These are phyloP conservation scores for Silurus meridionalis DNA, from an alignment of 2,113 vertebrate species.

Conservation along the genomic window DNA sequence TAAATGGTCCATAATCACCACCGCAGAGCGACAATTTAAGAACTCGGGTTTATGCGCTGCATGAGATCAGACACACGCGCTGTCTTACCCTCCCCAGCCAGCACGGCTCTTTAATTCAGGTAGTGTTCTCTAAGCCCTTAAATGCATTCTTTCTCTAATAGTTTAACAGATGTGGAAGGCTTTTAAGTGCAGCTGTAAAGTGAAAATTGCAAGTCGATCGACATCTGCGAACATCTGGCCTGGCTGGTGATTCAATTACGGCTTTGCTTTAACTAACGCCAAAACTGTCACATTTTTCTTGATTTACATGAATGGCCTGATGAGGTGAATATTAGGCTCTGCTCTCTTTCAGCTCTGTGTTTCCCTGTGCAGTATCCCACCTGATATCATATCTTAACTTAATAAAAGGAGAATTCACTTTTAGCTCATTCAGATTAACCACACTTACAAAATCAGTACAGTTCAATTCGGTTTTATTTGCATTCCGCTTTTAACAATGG, in stretches of 20 bases:
- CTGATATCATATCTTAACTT: background rate
- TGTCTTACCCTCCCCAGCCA: conserved; percentile 6
- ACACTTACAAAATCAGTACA: no score
- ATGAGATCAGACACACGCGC: background rate
- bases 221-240: conserved; percentile 55
- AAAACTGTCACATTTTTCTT: conserved; percentile 42
- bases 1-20: conserved; percentile 44
- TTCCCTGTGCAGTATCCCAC: background rate
- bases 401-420: background rate
- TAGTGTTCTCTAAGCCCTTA: background rate
- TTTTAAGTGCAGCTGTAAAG: conserved; percentile 49
- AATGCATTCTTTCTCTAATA: conserved; percentile 16
- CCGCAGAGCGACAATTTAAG: conserved; percentile 35
- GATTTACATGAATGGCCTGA: conserved; percentile 48
- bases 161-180: conserved; percentile 43
- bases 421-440: background rate
- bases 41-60: conserved; percentile 6
- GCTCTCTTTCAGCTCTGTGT: background rate
- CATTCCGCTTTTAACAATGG: no score
- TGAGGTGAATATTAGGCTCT: background rate
- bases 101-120: conserved; percentile 4
- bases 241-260: conserved; percentile 47
- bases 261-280: conserved; percentile 53
- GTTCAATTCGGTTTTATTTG: no score
- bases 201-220: conserved; percentile 41